Conservation (phyloP, 2,888 invertebrate species). For the Brachypalpus laphriformis region DNA sequence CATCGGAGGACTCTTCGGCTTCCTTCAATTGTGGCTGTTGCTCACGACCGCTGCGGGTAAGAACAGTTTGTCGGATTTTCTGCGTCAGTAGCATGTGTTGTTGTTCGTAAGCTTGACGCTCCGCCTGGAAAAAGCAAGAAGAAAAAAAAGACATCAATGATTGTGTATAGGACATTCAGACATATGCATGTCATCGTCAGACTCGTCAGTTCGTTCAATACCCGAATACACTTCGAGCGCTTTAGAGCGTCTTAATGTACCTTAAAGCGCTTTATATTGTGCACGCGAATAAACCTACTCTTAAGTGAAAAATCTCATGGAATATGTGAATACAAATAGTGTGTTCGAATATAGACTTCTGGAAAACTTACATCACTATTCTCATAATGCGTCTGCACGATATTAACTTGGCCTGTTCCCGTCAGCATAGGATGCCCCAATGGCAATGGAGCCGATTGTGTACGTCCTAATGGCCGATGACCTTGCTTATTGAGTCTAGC, state of each 20-base stretch:
- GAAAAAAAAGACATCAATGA: neutral
- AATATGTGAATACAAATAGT: no score
- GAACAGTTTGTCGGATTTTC: conserved; percentile 93
- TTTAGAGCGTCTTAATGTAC: no score
- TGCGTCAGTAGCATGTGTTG: conserved; percentile 89
- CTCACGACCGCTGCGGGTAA: conserved; percentile 89
- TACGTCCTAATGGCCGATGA: conserved; percentile 93
- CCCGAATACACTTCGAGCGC: no score
- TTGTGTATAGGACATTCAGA: no score
- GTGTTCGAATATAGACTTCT: no score
- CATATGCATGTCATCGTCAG: no score
- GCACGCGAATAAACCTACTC: no score
- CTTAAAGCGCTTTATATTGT: no score
- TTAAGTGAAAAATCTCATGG: no score
- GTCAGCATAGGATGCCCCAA: conserved; percentile 94
- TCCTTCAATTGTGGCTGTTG: conserved; percentile 85
- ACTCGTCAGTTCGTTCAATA: no score
- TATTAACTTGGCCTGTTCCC: conserved; percentile 81
- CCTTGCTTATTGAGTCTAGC: conserved; percentile 88
- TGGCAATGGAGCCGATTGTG: conserved; percentile 96
- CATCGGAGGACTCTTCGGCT: conserved; percentile 83
- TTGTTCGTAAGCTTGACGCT: conserved; percentile 84
- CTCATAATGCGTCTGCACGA: conserved; percentile 82
- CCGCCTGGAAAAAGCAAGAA: conserved; percentile 79
- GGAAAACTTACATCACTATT: conserved; percentile 81